Evolutionary conservation across 2,113 vertebrate genomes (phyloP).

Genomic region (Gyps fulvus): DNA sequence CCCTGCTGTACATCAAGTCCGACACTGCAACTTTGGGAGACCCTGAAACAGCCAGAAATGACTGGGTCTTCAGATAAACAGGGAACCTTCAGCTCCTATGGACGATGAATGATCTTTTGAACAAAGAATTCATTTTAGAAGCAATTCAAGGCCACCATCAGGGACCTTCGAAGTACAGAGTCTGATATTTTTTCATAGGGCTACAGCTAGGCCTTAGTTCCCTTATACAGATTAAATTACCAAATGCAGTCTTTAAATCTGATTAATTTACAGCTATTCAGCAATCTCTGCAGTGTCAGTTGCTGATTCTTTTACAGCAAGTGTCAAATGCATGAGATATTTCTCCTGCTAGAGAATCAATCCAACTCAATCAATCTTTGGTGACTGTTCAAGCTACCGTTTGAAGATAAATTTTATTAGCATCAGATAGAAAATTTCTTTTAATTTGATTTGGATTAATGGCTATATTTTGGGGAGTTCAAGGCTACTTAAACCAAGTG

Average conservation of each 20-base stretch:
- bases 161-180: neutral
- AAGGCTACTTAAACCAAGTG: neutral
- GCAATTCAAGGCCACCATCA: slow-evolving; percentile 30
- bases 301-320: slow-evolving; percentile 21
- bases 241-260: slow-evolving; percentile 36
- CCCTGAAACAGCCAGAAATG: slow-evolving; percentile 6
- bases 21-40: neutral
- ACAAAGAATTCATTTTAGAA: slow-evolving; percentile 38
- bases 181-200: neutral
- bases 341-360: slow-evolving; percentile 32
- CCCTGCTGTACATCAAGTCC: neutral
- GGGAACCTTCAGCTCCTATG: neutral
- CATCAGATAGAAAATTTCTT: neutral
- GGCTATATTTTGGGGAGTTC: neutral
- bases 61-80: neutral
- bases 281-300: neutral
- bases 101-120: slow-evolving; percentile 32
- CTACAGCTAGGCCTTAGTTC: neutral
- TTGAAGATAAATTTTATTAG: neutral
- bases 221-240: slow-evolving; percentile 35
- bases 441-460: slow-evolving; percentile 5
- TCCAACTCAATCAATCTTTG: neutral
- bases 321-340: slow-evolving; percentile 40
- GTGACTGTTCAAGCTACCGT: neutral
- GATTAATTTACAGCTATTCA: slow-evolving; percentile 58